A percentile compares a stretch with the other conserved stretches of the same genome.
phyloP scores from a whole-genome alignment of 2,888 invertebrate species.

The Parapristionchus giblindavisi region DNA sequence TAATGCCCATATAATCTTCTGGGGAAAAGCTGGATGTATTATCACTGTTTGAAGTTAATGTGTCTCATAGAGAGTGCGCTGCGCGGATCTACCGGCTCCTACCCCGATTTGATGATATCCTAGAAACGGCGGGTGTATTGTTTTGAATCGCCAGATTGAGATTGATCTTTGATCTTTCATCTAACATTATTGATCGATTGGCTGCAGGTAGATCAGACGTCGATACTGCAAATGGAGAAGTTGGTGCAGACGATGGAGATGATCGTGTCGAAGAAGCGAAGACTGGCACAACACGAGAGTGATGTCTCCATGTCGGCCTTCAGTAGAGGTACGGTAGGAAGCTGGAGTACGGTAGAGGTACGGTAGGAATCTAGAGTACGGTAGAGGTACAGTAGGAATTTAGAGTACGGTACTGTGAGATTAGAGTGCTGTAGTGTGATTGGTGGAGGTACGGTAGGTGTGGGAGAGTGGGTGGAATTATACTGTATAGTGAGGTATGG shows the following conservation, averaged over 20 bases:
- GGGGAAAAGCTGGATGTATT: no score
- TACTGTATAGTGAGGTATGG: neutral
- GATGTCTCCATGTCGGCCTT: conserved; percentile 51
- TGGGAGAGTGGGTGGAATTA: neutral
- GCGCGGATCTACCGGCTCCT: no score
- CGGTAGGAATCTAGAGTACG: neutral
- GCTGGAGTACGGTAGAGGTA: neutral
- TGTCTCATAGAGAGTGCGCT: no score
- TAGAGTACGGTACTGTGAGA: neutral
- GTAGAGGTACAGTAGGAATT: neutral
- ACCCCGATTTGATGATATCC: no score
- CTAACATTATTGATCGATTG: neutral
- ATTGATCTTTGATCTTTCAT: no score
- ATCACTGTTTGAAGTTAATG: no score
- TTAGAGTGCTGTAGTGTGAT: neutral
- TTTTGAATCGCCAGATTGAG: no score
- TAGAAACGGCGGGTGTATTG: no score
- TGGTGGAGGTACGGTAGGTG: neutral
- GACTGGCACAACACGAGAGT: conserved; percentile 59
- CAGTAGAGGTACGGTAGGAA: conserved; percentile 42
- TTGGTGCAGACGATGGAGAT: conserved; percentile 94
- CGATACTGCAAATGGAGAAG: conserved; percentile 88
- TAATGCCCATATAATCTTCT: no score
- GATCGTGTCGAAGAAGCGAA: conserved; percentile 93
- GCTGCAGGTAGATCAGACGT: conserved; percentile 84